These are phyloP conservation scores for Perca schrenkii DNA, from an alignment of 2,113 vertebrate genomes.

Conservation along the genomic window DNA sequence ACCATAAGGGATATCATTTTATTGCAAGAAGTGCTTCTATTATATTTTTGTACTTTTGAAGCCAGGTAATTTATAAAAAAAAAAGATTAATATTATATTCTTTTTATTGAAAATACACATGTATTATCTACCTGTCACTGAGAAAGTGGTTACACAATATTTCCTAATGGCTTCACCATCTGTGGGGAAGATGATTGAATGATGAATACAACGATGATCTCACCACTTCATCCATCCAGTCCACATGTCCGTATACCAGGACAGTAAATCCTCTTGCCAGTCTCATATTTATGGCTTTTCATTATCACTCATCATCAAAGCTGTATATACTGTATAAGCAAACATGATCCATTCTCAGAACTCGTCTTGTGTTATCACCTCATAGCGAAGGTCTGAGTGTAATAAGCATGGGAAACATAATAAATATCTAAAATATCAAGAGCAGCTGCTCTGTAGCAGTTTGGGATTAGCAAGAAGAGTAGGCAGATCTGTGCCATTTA, in stretches of 20 bases:
- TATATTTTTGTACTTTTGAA: not conserved
- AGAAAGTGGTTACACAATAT: conserved; percentile 27
- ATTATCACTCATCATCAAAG: conserved; percentile 47
- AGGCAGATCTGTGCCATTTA: conserved; percentile 12
- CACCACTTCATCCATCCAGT: conserved; percentile 39
- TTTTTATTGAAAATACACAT: conserved; percentile 5
- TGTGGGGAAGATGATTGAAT: conserved; percentile 61
- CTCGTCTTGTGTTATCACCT: conserved; percentile 34
- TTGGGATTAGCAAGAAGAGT: not conserved
- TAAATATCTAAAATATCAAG: conserved; percentile 48
- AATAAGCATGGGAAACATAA: conserved; percentile 50
- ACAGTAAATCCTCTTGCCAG: conserved; percentile 62
- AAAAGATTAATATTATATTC: not conserved
- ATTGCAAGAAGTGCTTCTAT: not conserved
- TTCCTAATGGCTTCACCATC: conserved; percentile 64
- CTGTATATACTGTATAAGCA: conserved; percentile 49
- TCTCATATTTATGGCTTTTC: conserved; percentile 63
- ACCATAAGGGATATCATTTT: not conserved
- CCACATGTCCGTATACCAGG: conserved; percentile 31
- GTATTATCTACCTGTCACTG: not conserved
- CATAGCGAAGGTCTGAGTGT: not conserved
- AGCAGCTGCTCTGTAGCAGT: conserved; percentile 55
- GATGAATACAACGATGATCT: conserved; percentile 62
- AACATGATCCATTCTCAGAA: conserved; percentile 36
- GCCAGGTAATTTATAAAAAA: too few species aligned